Percentiles rank a stretch among this genome's conserved stretches.
These are phyloP conservation scores for Eilema griseolum DNA, from an alignment of 2,888 invertebrate genomes.

Conservation along the genomic window DNA sequence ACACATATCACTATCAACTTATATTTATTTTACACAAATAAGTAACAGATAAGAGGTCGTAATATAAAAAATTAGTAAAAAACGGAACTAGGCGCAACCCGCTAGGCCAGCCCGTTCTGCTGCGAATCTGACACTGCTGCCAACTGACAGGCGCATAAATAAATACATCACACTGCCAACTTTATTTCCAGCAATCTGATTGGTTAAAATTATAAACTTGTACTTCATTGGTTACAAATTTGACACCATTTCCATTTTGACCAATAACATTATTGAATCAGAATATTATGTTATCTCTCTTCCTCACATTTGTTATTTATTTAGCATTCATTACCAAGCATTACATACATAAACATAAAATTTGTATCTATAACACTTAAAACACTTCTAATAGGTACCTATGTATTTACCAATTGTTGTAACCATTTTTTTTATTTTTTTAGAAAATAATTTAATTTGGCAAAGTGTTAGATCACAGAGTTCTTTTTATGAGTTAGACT, in stretches of 20 bases:
- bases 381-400: too few relatives aligned
- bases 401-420: too few relatives aligned
- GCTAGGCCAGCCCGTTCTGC: conserved; percentile 64
- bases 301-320: background rate
- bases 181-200: conserved; percentile 27
- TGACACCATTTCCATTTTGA: background rate
- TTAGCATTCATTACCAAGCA: background rate
- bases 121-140: conserved; percentile 68
- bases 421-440: too few relatives aligned
- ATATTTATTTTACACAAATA: conserved; percentile 67
- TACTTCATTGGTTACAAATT: conserved; percentile 26
- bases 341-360: too few relatives aligned
- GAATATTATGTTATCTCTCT: background rate
- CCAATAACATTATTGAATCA: conserved; percentile 29
- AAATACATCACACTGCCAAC: conserved; percentile 62
- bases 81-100: conserved; percentile 64
- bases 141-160: conserved; percentile 72
- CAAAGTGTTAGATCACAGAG: too few relatives aligned
- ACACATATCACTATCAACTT: conserved; percentile 58
- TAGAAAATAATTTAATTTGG: too few relatives aligned
- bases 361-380: too few relatives aligned
- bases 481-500: too few relatives aligned
- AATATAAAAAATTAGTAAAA: conserved; percentile 59
- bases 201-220: conserved; percentile 4
- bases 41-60: conserved; percentile 74